Evolutionary conservation across 2,888 invertebrate genomes (phyloP).

Genomic region (Crematogaster levior): DNA sequence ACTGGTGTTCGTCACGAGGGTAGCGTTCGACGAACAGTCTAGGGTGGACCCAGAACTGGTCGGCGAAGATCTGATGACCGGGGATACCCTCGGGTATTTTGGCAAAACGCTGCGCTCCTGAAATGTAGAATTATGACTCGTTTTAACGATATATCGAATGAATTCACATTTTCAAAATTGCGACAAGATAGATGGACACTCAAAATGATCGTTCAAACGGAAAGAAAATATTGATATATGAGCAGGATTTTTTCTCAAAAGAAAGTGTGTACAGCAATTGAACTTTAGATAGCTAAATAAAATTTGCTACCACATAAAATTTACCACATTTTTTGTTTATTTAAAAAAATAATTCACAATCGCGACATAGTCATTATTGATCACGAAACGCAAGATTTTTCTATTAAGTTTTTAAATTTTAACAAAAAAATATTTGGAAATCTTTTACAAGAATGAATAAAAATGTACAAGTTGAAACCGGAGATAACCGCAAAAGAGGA

Average conservation of each 20-base stretch:
- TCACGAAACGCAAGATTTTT: neutral
- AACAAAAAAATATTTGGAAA: neutral
- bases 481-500: slow-evolving; percentile 53
- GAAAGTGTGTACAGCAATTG: neutral
- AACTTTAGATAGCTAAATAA: neutral
- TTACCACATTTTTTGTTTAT: neutral
- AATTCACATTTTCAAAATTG: neutral
- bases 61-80: slow-evolving; percentile 74
- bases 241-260: neutral
- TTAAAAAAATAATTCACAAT: neutral
- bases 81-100: slow-evolving; percentile 80
- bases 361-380: neutral
- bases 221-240: neutral
- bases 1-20: slow-evolving; percentile 82
- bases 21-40: slow-evolving; percentile 83
- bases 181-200: neutral
- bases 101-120: slow-evolving; percentile 81
- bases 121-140: slow-evolving; percentile 35
- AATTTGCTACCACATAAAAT: too few relatives aligned
- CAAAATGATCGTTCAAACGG: neutral
- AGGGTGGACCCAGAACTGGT: slow-evolving; percentile 77
- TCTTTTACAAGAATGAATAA: neutral
- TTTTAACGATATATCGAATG: neutral
- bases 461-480: slow-evolving; percentile 27
- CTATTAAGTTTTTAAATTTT: neutral